Base-by-base conservation (phyloP, 2,888 invertebrate genomes). In the Schrankia costaestrigalis region DNA sequence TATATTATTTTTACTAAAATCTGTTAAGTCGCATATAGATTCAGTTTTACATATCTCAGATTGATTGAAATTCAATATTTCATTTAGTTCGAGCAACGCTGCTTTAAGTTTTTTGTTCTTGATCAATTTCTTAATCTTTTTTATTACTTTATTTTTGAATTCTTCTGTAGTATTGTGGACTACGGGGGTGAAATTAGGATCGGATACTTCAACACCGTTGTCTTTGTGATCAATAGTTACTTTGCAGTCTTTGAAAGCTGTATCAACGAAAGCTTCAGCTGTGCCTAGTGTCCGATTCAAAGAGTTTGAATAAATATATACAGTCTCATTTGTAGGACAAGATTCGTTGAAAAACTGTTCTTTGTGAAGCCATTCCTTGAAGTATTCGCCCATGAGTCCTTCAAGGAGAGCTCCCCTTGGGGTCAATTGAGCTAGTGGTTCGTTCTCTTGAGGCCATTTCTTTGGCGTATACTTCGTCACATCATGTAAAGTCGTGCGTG, bases 1-100 rank as follows among this genome's bases (percentile, higher is more conserved):
- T 7, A 51, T 40, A 1, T 9, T 31, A 24, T 40, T 32, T 10
- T 41, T 42, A 5, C 7, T 15, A 1, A 28, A 22, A 11, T 47
- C 34, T 6, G 10, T 37, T 13, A 55, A 46, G 8, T 55, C 44
- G 24, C 55, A 55, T 19, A 55, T 42, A 2, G 31, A 44, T 3
- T 55, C 33, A 1, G 11, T 14, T 26, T 28, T 38, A 23, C 55
- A 55, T 29, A 51, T 10, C 0, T 51, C 41, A 8, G 55, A 47
- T 8, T 24, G 3, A 26, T 38, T 19, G 10, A 51, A 35, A 8
- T 51, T 34, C 11, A 55, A 41, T 23, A 55, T 27, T 5, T 44
- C 12, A 26, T 54, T 54, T 9, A 55, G 8, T 30, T 25, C 28
- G 2, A 10, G 7, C n/a, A 38, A 31, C 1, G 12, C 30, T 19